Evolutionary conservation across 2,113 vertebrate species (phyloP).

Genomic region (Pelusios castaneus): DNA sequence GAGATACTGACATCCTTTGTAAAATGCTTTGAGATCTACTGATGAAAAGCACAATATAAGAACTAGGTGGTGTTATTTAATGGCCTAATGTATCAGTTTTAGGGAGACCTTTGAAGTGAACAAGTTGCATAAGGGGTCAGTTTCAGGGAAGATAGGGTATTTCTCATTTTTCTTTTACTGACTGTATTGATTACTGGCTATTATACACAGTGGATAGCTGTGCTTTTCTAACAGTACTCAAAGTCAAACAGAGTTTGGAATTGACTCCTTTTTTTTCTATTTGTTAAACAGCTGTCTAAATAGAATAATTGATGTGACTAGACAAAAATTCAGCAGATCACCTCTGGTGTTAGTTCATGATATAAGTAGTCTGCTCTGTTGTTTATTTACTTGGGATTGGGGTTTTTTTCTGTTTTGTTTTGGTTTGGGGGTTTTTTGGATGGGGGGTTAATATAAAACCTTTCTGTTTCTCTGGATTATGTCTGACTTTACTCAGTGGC

Average conservation of each 20-base stretch:
- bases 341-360: not conserved
- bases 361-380: not conserved
- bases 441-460: not conserved
- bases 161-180: slow-evolving; percentile 30
- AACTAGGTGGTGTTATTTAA: not conserved
- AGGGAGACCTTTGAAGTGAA: slow-evolving; percentile 42
- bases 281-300: not conserved
- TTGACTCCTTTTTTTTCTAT: not conserved
- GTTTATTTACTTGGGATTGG: not conserved
- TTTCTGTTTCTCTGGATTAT: not conserved
- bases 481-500: not conserved
- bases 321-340: not conserved
- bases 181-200: slow-evolving; percentile 29
- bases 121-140: slow-evolving; percentile 24
- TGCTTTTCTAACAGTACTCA: slow-evolving; percentile 35
- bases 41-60: slow-evolving; percentile 39
- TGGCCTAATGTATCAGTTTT: not conserved
- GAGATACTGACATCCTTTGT: slow-evolving; percentile 39
- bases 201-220: slow-evolving; percentile 13
- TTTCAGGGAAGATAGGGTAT: slow-evolving; percentile 30
- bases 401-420: too few species aligned
- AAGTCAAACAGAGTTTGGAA: slow-evolving; percentile 10
- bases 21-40: slow-evolving; percentile 26
- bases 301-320: not conserved
- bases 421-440: not conserved